A percentile compares a stretch with the other conserved stretches of the same genome.
Conservation (phyloP, 2,797 vertebrate species). For the Tinamus major region DNA sequence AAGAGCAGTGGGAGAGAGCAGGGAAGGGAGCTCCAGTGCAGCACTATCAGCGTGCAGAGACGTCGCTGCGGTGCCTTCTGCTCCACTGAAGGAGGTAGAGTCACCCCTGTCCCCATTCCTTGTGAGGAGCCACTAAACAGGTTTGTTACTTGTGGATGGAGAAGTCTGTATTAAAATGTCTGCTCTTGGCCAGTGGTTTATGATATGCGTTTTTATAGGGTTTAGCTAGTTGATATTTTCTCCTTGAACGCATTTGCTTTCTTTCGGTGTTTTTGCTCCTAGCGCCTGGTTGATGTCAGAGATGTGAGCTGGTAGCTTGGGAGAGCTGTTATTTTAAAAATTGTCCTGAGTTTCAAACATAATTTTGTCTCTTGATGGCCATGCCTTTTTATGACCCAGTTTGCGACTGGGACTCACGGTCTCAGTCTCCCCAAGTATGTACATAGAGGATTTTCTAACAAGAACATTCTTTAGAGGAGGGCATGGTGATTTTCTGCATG, state of each 20-base stretch:
- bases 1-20: not conserved
- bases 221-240: not conserved
- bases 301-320: not conserved
- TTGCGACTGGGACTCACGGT: not conserved
- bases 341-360: not conserved
- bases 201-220: not conserved
- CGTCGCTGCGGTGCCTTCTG: not conserved
- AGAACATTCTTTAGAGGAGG: not conserved
- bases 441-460: not conserved
- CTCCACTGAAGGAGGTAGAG: not conserved
- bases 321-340: not conserved
- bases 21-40: not conserved
- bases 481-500: not conserved
- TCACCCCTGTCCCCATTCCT: not conserved
- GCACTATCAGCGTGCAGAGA: not conserved
- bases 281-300: not conserved
- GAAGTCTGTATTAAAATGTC: not conserved
- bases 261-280: not conserved
- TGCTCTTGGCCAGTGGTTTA: not conserved
- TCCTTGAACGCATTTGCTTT: not conserved
- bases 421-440: not conserved
- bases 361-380: not conserved
- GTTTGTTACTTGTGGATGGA: not conserved
- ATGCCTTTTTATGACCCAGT: accelerated
- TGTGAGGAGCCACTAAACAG: not conserved